Evolutionary conservation across 2,888 invertebrate species (phyloP).

Genomic region (Deroplatys truncata): DNA sequence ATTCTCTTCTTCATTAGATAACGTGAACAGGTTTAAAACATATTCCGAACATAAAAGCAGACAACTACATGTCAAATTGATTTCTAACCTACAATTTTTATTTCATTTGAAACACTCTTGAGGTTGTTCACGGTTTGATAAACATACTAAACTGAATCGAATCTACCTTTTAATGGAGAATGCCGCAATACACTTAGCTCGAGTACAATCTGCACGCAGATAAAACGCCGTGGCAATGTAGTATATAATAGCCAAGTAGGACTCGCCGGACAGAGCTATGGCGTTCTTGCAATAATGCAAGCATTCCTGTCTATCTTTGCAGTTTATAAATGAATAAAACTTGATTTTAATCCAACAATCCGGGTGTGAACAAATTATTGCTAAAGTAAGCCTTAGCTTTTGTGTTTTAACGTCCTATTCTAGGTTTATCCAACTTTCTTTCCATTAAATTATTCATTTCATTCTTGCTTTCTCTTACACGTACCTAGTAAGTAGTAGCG

Average conservation of each 20-base stretch:
- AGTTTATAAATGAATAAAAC: too few species aligned
- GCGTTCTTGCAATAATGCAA: too few species aligned
- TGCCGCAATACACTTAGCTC: background rate
- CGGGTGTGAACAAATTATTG: too few species aligned
- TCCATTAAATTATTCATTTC: too few species aligned
- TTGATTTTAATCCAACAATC: too few species aligned
- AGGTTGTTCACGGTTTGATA: background rate
- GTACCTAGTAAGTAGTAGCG: too few species aligned
- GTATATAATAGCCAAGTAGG: background rate
- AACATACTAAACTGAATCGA: background rate
- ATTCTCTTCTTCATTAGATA: background rate
- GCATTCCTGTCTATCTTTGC: too few species aligned
- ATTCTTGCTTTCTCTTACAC: too few species aligned
- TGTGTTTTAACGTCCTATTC: too few species aligned
- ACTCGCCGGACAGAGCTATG: too few species aligned
- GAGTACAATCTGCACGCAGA: background rate
- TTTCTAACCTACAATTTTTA: background rate
- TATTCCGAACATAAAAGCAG: background rate
- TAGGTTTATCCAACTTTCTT: too few species aligned
- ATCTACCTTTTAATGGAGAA: background rate
- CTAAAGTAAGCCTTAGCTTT: too few species aligned
- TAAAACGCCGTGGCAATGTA: background rate
- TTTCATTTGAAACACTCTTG: background rate
- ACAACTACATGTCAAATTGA: background rate
- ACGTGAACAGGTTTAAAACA: background rate